Base-by-base conservation (phyloP, 2,888 invertebrate genomes). In the Drosophila mimica region DNA sequence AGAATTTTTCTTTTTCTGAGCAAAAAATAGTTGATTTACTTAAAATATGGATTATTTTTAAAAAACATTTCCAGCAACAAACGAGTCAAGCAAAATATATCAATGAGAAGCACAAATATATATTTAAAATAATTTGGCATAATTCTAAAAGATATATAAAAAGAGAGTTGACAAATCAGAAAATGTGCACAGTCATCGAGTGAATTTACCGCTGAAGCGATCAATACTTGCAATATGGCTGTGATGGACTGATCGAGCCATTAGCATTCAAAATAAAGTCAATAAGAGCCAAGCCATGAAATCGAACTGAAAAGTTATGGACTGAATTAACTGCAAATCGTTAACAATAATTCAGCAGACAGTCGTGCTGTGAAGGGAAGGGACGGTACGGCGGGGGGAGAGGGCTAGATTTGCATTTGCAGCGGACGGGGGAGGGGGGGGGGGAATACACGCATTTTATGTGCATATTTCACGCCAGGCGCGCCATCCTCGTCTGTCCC, bases 301-400 rank as follows among this genome's bases (percentile, higher is more conserved):
- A 83, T 74, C 77, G 78, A 77, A 88, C 59, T 68, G 76, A 82
- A 83, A 84, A 91, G 76, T 89, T 85, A 91, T 85, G 82, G 57
- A 74, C 69, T 57, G 71, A 81, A 91, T 92, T 90, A 91, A 91
- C 87, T 84, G 90, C 92, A 91, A 92, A 91, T 91, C 92, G 92
- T 90, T 91, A 91, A 90, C 91, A 89, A 91, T 91, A 91, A 92
- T 82, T 92, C 91, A 91, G 74, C 69, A 74, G 36, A 33, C 25
- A 46, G 25, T 46, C 15, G 25, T 28, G 60, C 33, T 15, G 36
- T 30, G 17, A 13, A 8, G 25, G 58, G 25, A 28, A 17, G 15
- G 49, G 5, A 2, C 3, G 17, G 17, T n/a, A n/a, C n/a, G n/a
- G 2, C 1, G 40, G 1, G 28, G 28, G 5, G 4, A 3, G 1